Evolutionary conservation across 1,140 invertebrate species (phyloP).

Genomic region (Drosophila nigrodunni): DNA sequence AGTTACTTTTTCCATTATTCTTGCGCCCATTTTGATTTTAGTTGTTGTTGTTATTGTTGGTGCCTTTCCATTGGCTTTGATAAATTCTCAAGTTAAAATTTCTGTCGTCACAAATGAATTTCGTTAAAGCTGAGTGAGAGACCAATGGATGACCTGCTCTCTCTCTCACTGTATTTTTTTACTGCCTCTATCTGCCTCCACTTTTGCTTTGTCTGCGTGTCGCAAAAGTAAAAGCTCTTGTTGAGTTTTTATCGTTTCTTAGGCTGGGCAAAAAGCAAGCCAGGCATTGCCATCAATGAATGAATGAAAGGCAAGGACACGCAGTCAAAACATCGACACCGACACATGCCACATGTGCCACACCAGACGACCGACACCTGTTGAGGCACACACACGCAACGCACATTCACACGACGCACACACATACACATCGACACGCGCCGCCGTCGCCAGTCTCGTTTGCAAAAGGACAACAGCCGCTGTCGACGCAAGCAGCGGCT

Average conservation of each 20-base stretch:
- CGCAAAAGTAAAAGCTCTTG: constrained; percentile 31
- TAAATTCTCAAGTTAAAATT: constrained; percentile 61
- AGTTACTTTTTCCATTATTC: constrained; percentile 77
- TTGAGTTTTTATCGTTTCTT: constrained; percentile 17
- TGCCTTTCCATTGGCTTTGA: constrained; percentile 77
- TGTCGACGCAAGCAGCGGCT: constrained; percentile 26
- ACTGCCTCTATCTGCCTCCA: too few relatives aligned
- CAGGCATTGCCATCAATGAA: constrained; percentile 5
- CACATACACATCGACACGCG: constrained; percentile 65
- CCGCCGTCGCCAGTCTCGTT: constrained; percentile 22
- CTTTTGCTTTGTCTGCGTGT: background rate
- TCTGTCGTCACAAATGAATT: constrained; percentile 61
- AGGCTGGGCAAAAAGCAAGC: background rate
- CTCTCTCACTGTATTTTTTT: background rate
- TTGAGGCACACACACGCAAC: constrained; percentile 60
- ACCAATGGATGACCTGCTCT: constrained; percentile 32
- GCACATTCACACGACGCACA: constrained; percentile 29
- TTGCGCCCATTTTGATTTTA: constrained; percentile 80
- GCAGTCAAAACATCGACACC: constrained; percentile 65
- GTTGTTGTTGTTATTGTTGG: constrained; percentile 53
- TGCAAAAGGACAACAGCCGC: constrained; percentile 68
- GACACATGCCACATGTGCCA: constrained; percentile 53
- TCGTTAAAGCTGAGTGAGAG: constrained; percentile 48
- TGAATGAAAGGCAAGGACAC: constrained; percentile 54
- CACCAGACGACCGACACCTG: constrained; percentile 67